These are phyloP conservation scores for Eristalis arbustorum DNA, from an alignment of 2,888 invertebrate species.

Conservation along the genomic window DNA sequence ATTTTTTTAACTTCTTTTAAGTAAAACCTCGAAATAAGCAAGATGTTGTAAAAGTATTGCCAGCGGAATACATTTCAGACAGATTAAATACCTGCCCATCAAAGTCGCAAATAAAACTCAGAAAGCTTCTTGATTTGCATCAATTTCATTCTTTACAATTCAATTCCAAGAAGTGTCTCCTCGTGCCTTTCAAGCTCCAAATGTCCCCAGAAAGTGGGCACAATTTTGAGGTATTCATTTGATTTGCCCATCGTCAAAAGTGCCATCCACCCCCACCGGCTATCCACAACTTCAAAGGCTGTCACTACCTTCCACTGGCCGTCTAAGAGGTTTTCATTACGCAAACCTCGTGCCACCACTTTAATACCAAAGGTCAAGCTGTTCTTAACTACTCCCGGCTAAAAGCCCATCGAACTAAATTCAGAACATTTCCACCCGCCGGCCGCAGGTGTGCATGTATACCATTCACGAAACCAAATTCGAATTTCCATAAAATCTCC, in stretches of 20 bases:
- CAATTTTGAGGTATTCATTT: not conserved
- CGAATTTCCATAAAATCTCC: constrained; percentile 67
- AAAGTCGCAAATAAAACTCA: no score
- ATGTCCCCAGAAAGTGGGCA: not conserved
- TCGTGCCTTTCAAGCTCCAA: no score
- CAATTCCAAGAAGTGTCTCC: no score
- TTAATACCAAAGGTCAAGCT: not conserved
- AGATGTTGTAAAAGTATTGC: no score
- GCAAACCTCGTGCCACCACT: not conserved
- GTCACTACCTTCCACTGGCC: not conserved
- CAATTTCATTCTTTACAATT: no score
- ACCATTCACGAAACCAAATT: constrained; percentile 46
- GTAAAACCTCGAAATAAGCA: no score
- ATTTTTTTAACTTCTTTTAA: no score
- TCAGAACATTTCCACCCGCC: constrained; percentile 7
- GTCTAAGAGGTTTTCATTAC: not conserved
- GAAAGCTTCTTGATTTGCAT: no score
- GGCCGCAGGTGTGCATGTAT: not conserved
- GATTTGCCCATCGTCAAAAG: not conserved
- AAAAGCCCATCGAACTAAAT: constrained; percentile 4
- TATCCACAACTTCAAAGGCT: not conserved
- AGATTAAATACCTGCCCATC: no score
- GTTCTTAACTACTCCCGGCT: constrained; percentile 1
- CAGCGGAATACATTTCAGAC: no score
- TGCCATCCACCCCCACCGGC: not conserved